phyloP scores from a whole-genome alignment of 2,113 vertebrate genomes.

The Myotis davidii region DNA sequence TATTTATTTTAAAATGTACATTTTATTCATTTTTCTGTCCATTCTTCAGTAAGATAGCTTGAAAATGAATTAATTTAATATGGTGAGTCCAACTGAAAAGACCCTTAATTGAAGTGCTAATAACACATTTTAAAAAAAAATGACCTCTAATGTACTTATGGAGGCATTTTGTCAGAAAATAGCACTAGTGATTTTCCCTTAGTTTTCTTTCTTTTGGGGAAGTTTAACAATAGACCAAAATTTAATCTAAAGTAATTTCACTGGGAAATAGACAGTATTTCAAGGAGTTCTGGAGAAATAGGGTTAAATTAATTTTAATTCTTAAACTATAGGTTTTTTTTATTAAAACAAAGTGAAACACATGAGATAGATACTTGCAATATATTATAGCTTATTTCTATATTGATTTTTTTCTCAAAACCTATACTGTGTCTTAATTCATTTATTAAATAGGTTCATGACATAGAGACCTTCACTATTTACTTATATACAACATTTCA shows the following conservation, averaged over 20 bases:
- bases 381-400: background rate
- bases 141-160: background rate
- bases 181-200: background rate
- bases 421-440: background rate
- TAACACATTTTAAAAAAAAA: background rate
- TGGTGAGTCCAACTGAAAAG: background rate
- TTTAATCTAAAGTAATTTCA: background rate
- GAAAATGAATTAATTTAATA: background rate
- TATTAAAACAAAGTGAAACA: background rate
- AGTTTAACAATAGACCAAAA: background rate
- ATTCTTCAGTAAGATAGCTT: background rate
- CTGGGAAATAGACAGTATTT: background rate
- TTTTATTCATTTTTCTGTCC: slow-evolving; percentile 42
- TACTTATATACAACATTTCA: background rate
- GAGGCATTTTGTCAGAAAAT: background rate
- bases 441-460: background rate
- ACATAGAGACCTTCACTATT: background rate
- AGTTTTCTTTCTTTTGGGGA: background rate
- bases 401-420: background rate
- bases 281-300: background rate
- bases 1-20: slow-evolving; percentile 17
- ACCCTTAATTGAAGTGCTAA: background rate
- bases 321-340: background rate
- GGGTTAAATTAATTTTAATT: background rate
- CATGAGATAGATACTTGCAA: background rate